Percentiles rank a stretch among this genome's conserved stretches.
These are phyloP conservation scores for Climacteris rufus DNA, from an alignment of 2,113 vertebrate genomes.

Conservation along the genomic window DNA sequence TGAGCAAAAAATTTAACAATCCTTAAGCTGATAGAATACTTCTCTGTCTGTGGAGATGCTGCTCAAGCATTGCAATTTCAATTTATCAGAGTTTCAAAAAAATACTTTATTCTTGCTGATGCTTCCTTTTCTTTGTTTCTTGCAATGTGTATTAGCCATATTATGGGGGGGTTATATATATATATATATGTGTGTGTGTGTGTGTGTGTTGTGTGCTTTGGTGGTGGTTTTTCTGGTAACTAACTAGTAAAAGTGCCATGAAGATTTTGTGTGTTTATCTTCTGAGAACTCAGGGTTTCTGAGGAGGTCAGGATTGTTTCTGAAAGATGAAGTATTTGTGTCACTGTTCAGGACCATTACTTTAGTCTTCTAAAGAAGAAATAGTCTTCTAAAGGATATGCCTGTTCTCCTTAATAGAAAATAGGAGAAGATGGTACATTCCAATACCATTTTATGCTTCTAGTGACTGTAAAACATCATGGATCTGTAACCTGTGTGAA, in stretches of 20 bases:
- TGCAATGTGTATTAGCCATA: neutral
- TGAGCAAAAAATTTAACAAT: neutral
- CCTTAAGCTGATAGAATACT: neutral
- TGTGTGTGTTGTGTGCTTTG: neutral
- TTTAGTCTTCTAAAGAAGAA: neutral
- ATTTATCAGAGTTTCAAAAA: neutral
- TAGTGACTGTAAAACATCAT: neutral
- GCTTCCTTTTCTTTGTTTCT: neutral
- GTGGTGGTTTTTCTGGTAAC: neutral
- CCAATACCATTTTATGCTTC: neutral
- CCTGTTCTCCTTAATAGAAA: neutral
- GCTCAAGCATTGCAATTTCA: neutral
- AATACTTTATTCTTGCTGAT: neutral
- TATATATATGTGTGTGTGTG: too few species aligned
- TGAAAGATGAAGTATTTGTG: neutral
- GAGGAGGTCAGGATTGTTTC: neutral
- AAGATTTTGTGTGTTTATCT: neutral
- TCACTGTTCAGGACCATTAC: neutral
- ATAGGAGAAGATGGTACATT: neutral
- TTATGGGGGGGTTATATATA: fast-evolving
- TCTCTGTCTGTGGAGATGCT: neutral
- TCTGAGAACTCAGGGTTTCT: neutral
- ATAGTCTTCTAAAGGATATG: too few species aligned
- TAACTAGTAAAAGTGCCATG: neutral
- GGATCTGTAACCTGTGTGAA: neutral